phyloP scores from a whole-genome alignment of 2,888 invertebrate species.

The Dimorphilus gyrociliatus region DNA sequence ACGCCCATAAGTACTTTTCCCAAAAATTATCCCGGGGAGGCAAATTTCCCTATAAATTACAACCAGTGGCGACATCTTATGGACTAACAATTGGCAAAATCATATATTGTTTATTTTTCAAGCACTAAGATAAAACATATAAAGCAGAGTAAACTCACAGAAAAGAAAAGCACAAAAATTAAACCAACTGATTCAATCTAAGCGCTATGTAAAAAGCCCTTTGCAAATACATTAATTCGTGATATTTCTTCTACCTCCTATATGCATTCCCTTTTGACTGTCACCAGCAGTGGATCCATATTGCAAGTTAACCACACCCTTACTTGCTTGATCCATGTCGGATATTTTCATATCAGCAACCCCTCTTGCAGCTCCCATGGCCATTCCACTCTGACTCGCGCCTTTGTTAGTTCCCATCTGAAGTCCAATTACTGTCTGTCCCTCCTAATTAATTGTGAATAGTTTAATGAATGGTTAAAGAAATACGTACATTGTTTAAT shows the following conservation, averaged over 20 bases:
- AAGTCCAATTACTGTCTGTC: conserved; percentile 6
- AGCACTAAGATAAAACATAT: no score
- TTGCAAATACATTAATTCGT: no score
- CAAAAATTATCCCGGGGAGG: no score
- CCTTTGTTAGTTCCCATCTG: conserved; percentile 9
- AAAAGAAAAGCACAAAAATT: no score
- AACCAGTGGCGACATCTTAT: no score
- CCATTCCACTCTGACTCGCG: conserved; percentile 8
- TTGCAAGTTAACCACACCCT: conserved; percentile 20
- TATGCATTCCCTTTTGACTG: conserved; percentile 17
- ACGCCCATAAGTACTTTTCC: no score
- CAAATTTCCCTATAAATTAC: no score
- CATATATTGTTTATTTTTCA: no score
- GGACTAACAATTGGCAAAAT: no score
- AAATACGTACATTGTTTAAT: background rate
- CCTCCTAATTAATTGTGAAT: conserved; percentile 2
- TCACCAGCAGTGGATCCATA: conserved; percentile 21
- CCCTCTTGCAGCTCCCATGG: conserved; percentile 11
- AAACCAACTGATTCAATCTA: background rate
- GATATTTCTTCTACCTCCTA: conserved; percentile 8
- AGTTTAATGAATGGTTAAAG: background rate
- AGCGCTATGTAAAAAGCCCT: no score
- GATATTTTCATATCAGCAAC: conserved; percentile 19
- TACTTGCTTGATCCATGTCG: conserved; percentile 13
- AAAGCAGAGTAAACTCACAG: no score